A percentile compares a stretch with the other conserved stretches of the same genome.
phyloP scores from a whole-genome alignment of 2,888 invertebrate genomes.

The Dolichopus griseipennis region DNA sequence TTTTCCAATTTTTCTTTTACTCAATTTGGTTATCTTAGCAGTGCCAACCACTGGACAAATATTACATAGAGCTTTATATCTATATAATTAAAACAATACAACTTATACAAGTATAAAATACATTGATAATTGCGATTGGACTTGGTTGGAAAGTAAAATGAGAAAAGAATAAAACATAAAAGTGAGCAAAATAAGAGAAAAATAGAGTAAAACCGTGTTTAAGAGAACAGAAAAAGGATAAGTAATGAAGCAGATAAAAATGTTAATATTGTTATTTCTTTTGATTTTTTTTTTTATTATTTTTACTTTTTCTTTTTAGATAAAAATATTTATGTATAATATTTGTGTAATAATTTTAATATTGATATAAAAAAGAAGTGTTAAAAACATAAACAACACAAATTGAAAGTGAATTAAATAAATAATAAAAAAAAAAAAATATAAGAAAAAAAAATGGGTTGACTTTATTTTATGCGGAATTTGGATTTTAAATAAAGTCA shows the following conservation, averaged over 20 bases:
- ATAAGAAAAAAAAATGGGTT: too few relatives aligned
- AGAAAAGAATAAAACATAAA: too few relatives aligned
- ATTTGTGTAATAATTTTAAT: not conserved
- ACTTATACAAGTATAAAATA: too few relatives aligned
- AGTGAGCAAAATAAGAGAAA: not conserved
- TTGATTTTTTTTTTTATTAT: too few relatives aligned
- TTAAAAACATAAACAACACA: not conserved
- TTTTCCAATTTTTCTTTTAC: not conserved
- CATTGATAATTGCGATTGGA: too few relatives aligned
- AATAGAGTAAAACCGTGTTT: not conserved
- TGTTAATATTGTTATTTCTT: not conserved
- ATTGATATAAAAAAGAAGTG: not conserved
- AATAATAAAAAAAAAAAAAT: too few relatives aligned
- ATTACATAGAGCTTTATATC: not conserved
- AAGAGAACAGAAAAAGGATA: not conserved
- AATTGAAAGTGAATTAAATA: too few relatives aligned
- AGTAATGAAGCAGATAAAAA: not conserved
- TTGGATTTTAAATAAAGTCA: too few relatives aligned
- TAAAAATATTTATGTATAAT: not conserved
- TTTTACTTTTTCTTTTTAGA: not conserved
- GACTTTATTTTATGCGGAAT: too few relatives aligned
- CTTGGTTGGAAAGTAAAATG: not conserved
- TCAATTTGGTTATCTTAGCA: too few relatives aligned
- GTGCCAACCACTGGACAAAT: not conserved
- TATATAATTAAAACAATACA: not conserved